Conservation (phyloP, 2,113 vertebrate species). For the Melanocharis versteri region DNA sequence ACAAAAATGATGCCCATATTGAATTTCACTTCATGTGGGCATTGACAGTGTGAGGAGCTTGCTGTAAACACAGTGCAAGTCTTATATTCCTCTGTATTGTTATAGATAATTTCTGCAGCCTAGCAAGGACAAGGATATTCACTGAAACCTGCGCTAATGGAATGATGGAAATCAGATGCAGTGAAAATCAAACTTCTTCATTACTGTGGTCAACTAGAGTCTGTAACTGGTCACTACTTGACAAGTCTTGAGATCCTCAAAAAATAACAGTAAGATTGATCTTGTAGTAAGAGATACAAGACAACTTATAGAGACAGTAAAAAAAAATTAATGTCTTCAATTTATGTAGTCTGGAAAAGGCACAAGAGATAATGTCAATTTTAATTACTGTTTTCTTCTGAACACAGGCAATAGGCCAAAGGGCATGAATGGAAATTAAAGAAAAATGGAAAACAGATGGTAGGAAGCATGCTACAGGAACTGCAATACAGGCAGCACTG, state of each 20-base stretch:
- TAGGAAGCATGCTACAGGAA: slow-evolving; percentile 57
- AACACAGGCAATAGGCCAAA: slow-evolving; percentile 66
- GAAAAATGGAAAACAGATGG: slow-evolving; percentile 79
- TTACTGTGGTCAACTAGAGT: neutral
- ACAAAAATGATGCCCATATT: neutral
- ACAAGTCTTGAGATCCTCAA: neutral
- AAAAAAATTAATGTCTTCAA: neutral
- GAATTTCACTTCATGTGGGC: neutral
- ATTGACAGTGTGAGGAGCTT: neutral
- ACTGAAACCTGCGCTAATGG: neutral
- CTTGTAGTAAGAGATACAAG: neutral
- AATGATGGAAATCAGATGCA: neutral
- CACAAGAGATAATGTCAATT: slow-evolving; percentile 69
- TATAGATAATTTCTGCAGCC: neutral
- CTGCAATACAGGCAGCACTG: slow-evolving; percentile 49
- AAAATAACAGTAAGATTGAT: neutral
- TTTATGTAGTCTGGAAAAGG: slow-evolving; percentile 42
- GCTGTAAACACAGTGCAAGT: neutral
- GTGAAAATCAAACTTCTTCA: neutral
- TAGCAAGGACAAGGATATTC: neutral
- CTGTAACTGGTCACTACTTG: neutral
- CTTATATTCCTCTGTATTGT: neutral
- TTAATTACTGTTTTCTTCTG: slow-evolving; percentile 71
- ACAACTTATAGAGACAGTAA: neutral
- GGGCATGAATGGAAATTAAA: slow-evolving; percentile 75